These are phyloP conservation scores for Prietella phreatophila DNA, from an alignment of 2,113 vertebrate species.

Conservation along the genomic window DNA sequence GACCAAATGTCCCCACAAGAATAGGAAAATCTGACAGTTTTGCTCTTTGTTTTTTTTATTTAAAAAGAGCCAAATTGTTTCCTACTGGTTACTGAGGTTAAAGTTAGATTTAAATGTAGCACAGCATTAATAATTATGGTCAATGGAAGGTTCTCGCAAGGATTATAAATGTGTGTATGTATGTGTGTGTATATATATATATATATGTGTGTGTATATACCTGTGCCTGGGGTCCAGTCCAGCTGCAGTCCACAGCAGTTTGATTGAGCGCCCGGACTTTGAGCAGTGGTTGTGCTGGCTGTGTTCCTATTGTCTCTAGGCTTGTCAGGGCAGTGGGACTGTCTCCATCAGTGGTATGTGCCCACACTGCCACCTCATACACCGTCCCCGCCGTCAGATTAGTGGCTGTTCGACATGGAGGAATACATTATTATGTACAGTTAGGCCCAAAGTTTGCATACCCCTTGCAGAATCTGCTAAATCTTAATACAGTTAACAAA, in stretches of 20 bases:
- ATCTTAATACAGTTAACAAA: no score
- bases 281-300: constrained; percentile 78
- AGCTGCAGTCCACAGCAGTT: constrained; percentile 88
- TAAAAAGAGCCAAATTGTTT: not conserved
- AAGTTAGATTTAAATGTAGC: not conserved
- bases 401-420: constrained; percentile 66
- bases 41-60: not conserved
- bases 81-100: not conserved
- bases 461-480: no score
- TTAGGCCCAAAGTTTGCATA: no score
- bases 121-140: not conserved
- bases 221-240: constrained; percentile 78
- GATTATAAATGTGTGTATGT: not conserved
- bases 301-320: constrained; percentile 75
- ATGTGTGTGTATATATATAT: constrained; percentile 45
- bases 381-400: constrained; percentile 88
- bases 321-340: constrained; percentile 86
- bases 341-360: constrained; percentile 86
- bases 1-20: not conserved
- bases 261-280: constrained; percentile 91
- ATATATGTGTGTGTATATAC: constrained; percentile 62
- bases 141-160: not conserved
- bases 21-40: not conserved
- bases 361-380: constrained; percentile 93
- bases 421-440: not conserved